Percentiles rank a stretch among this genome's conserved stretches.
phyloP scores from a whole-genome alignment of 2,888 invertebrate genomes.

The Drepana falcataria region DNA sequence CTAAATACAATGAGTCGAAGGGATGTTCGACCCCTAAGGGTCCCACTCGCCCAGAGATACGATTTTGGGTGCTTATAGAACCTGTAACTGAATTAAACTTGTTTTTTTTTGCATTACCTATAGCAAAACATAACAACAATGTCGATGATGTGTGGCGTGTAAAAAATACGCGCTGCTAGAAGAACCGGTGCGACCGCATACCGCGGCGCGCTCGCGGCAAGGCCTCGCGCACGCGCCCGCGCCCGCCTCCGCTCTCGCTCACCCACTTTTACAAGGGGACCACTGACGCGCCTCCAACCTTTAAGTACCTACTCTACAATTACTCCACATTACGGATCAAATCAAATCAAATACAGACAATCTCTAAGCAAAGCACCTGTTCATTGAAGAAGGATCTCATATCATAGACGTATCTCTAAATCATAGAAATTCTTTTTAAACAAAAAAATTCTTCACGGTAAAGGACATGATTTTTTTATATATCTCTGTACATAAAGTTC shows the following conservation, averaged over 20 bases:
- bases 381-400: too few relatives aligned
- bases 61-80: slow-evolving; percentile 18
- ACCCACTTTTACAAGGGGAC: slow-evolving; percentile 54
- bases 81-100: slow-evolving; percentile 31
- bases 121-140: slow-evolving; percentile 74
- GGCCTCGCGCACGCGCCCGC: slow-evolving; percentile 41
- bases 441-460: too few relatives aligned
- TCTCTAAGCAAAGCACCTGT: too few relatives aligned
- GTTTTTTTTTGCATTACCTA: slow-evolving; percentile 58
- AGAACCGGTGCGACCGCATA: slow-evolving; percentile 77
- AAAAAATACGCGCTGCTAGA: slow-evolving; percentile 75
- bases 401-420: too few relatives aligned
- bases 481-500: too few relatives aligned
- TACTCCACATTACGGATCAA: not conserved
- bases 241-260: slow-evolving; percentile 28
- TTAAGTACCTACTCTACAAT: slow-evolving; percentile 13
- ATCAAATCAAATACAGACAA: slow-evolving; percentile 5
- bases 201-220: slow-evolving; percentile 70
- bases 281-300: slow-evolving; percentile 8
- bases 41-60: too few relatives aligned
- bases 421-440: too few relatives aligned
- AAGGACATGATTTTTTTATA: too few relatives aligned
- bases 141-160: slow-evolving; percentile 71
- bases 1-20: too few relatives aligned
- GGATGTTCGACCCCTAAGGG: too few relatives aligned